A percentile compares a stretch with the other conserved stretches of the same genome.
Conservation (phyloP, 2,113 vertebrate genomes). For the Stercorarius parasiticus region DNA sequence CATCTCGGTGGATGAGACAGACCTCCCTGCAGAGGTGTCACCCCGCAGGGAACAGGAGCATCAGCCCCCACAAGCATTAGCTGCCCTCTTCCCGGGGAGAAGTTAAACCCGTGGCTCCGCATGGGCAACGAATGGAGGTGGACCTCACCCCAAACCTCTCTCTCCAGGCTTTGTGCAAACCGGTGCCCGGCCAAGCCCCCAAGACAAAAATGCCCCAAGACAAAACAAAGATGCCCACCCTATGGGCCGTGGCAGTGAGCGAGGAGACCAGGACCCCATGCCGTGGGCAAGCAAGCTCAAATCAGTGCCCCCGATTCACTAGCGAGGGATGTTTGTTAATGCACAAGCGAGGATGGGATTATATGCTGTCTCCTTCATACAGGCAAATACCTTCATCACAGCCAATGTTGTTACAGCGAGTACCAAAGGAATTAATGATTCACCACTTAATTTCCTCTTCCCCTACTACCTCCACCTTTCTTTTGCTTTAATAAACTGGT, state of each 20-base stretch:
- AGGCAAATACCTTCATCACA: constrained; percentile 41
- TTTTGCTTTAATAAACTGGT: constrained; percentile 75
- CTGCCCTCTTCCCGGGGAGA: fast-evolving
- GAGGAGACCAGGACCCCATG: not conserved
- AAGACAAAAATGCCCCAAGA: not conserved
- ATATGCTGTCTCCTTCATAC: not conserved
- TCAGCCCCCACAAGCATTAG: fast-evolving
- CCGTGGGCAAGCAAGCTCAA: not conserved
- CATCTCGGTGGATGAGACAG: fast-evolving
- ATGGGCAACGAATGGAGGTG: fast-evolving
- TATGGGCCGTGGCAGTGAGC: not conserved
- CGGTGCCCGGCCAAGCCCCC: not conserved
- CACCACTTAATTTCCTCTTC: constrained; percentile 51
- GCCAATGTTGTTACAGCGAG: constrained; percentile 58
- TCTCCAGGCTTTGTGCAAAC: not conserved
- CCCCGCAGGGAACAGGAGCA: fast-evolving
- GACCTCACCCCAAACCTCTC: not conserved
- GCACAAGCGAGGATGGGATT: not conserved
- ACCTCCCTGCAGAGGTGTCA: fast-evolving
- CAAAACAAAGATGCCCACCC: not conserved
- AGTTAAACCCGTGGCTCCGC: fast-evolving
- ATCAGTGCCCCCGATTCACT: not conserved
- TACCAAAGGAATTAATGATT: constrained; percentile 73
- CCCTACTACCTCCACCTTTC: constrained; percentile 65
- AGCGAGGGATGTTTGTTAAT: not conserved